These are phyloP conservation scores for Stenodera caucasica DNA, from an alignment of 2,888 invertebrate species.

Conservation along the genomic window DNA sequence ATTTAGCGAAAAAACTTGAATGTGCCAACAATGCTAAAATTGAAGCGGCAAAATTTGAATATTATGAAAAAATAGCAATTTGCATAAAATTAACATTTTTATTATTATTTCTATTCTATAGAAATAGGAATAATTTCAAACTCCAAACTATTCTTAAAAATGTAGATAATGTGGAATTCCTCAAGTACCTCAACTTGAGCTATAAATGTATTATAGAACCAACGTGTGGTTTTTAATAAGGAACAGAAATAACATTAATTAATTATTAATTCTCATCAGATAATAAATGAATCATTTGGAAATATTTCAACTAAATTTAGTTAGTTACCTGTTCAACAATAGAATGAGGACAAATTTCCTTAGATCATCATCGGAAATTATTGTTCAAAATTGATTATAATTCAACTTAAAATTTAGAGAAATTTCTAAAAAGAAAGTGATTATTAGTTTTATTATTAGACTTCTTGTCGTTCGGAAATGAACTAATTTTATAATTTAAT, in stretches of 20 bases:
- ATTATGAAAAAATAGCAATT: no score
- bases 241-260: neutral
- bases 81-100: no score
- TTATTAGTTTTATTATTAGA: no score
- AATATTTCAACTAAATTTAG: neutral
- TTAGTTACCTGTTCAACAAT: neutral
- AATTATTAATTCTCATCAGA: neutral
- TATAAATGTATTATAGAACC: neutral
- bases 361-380: neutral
- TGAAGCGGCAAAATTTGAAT: neutral
- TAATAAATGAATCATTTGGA: neutral
- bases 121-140: no score
- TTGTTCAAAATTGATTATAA: neutral
- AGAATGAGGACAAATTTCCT: neutral
- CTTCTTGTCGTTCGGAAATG: no score
- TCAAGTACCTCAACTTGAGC: neutral
- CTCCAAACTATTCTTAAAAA: no score
- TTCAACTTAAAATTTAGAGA: neutral
- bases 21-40: neutral
- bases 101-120: no score
- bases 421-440: neutral
- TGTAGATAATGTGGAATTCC: no score
- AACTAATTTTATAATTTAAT: no score
- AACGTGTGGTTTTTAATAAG: neutral
- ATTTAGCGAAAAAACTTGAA: neutral